These are phyloP conservation scores for Sinocyclocheilus maitianheensis DNA, from an alignment of 2,113 vertebrate genomes.

Conservation along the genomic window DNA sequence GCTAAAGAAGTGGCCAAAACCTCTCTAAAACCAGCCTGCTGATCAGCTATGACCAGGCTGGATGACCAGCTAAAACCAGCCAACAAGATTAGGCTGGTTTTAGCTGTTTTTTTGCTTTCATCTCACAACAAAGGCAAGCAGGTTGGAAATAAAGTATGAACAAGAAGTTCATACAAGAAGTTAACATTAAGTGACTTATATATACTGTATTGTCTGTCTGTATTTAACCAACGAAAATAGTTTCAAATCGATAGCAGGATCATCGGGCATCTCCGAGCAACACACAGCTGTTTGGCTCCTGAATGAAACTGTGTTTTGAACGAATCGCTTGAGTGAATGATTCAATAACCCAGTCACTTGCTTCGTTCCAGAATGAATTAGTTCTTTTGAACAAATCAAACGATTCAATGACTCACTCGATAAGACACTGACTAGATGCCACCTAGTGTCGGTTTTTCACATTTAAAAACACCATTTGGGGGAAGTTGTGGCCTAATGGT, in stretches of 20 bases:
- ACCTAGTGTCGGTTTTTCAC: background rate
- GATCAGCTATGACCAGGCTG: no score
- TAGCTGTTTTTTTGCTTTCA: no score
- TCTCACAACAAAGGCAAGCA: background rate
- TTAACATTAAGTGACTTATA: background rate
- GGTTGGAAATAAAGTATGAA: no score
- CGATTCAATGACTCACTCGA: background rate
- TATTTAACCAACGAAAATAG: background rate
- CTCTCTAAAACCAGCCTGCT: no score
- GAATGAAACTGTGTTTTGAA: background rate
- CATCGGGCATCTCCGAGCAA: background rate
- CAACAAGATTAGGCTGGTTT: no score
- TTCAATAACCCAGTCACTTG: background rate
- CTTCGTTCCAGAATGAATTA: background rate
- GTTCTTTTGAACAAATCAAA: background rate
- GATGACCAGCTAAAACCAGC: no score
- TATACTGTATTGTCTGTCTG: background rate
- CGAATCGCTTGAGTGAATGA: background rate
- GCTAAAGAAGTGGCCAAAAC: no score
- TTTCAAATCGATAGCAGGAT: background rate
- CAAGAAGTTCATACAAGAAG: no score
- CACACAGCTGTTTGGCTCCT: background rate
- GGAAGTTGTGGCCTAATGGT: no score
- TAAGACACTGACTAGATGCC: background rate
- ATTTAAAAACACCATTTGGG: background rate